Evolutionary conservation across 2,113 vertebrate genomes (phyloP), one percentile per base, ranked within the genome.

Genomic region (Holacanthus passer): DNA sequence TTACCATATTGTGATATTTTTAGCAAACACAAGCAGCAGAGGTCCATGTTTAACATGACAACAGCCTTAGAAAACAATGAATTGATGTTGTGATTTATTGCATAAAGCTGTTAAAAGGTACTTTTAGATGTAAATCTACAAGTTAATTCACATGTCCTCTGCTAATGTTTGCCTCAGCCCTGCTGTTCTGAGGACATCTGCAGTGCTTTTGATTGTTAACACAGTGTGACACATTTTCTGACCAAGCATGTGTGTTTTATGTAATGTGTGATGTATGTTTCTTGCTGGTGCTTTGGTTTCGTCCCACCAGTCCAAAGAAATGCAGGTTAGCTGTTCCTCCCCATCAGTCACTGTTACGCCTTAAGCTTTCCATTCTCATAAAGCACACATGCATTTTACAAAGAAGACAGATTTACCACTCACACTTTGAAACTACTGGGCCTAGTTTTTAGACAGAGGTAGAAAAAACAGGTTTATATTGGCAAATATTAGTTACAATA

Each of bases 201-300:
- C 3, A 27, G 16, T 37, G 58, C 31, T 63, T 74, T 74, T 74
- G n/a, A 62, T 52, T 64, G 39, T 52, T 39, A 64, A 39, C 32
- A 63, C 22, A 31, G 32, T 6, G 10, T 53, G 73, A 53, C 60
- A 52, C 53, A 9, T 48, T 31, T 24, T 52, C 35, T 56, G 68
- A 56, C 16, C 14, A 29, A 41, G 52, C 60, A 37, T 66, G 39
- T 11, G 37, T 43, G 12, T 56, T 8, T 24, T 0, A 1, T 77
- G 50, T 55, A 1, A 35, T 24, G 3, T 48, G 29, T 37, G 16
- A 37, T 20, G 16, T 19, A 4, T 29, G 52, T 14, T 14, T 55
- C 24, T 11, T 4, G 9, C 24, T 27, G n/a, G 53, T 56, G 24
- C 24, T 27, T 55, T 55, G 24, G 53, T 27, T 55, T 12, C 12